phyloP scores from a whole-genome alignment of 2,113 vertebrate genomes.

The Pogona vitticeps region DNA sequence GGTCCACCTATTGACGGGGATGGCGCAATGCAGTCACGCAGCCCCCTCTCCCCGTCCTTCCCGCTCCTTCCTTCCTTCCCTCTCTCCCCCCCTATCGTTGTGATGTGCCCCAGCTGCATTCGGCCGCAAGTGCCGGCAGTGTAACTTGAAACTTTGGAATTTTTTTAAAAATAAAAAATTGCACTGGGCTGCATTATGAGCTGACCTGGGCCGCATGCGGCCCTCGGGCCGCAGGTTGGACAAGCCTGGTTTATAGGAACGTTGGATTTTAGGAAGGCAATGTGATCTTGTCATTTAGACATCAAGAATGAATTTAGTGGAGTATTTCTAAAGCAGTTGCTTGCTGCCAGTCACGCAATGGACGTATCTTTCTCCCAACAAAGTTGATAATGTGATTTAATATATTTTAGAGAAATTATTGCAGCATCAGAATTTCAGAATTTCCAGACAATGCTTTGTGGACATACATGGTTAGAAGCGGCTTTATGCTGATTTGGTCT shows the following conservation, averaged over 20 bases:
- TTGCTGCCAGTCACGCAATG: not conserved
- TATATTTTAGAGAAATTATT: constrained; percentile 36
- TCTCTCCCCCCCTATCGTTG: no score
- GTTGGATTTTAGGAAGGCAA: not conserved
- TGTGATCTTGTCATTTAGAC: not conserved
- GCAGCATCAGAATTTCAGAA: not conserved
- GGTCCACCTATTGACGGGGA: no score
- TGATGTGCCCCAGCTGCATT: no score
- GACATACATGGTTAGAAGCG: not conserved
- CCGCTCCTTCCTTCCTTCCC: no score
- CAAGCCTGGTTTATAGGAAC: not conserved
- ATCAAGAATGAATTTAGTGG: not conserved
- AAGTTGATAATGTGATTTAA: constrained; percentile 41
- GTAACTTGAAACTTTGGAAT: no score
- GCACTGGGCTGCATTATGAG: no score
- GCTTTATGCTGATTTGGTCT: not conserved
- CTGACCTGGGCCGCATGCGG: no score
- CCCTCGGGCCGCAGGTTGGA: no score
- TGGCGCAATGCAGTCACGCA: no score
- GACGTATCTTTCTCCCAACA: constrained; percentile 34
- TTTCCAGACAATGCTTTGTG: not conserved
- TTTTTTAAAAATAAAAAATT: no score
- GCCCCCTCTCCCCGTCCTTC: no score
- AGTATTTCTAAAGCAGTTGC: not conserved
- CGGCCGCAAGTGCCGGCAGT: no score